These are phyloP conservation scores for Oxytorus armatus DNA, from an alignment of 2,888 invertebrate species.

Conservation along the genomic window DNA sequence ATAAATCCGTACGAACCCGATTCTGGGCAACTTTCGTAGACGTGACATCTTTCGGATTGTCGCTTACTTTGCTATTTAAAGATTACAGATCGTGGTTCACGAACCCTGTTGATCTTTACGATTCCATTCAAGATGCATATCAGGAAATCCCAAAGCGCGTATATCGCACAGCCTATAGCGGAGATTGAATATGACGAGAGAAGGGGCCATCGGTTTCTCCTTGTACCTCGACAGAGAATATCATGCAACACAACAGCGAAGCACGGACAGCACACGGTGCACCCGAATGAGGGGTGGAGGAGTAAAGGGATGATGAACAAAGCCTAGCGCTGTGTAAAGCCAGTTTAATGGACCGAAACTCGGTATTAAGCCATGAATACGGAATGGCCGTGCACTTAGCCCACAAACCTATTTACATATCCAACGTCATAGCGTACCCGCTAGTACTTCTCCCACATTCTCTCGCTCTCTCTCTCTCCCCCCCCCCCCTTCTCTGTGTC, in stretches of 20 bases:
- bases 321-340: slow-evolving; percentile 61
- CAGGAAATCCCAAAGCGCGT: background rate
- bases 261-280: background rate
- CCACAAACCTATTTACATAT: slow-evolving; percentile 72
- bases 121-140: background rate
- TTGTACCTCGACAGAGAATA: background rate
- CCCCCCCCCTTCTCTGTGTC: background rate
- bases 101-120: background rate
- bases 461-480: background rate
- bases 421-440: slow-evolving; percentile 55
- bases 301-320: slow-evolving; percentile 50
- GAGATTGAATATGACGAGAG: slow-evolving; percentile 14
- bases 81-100: too few relatives aligned
- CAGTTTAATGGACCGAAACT: slow-evolving; percentile 70
- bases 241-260: slow-evolving; percentile 10
- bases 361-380: slow-evolving; percentile 71
- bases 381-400: slow-evolving; percentile 69
- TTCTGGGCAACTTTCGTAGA: too few relatives aligned
- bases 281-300: slow-evolving; percentile 5
- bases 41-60: too few relatives aligned
- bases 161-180: background rate
- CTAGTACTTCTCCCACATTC: background rate
- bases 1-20: too few relatives aligned
- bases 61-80: background rate
- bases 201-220: slow-evolving; percentile 9